Conservation (phyloP, 2,113 vertebrate species). For the Synodontis membranacea region DNA sequence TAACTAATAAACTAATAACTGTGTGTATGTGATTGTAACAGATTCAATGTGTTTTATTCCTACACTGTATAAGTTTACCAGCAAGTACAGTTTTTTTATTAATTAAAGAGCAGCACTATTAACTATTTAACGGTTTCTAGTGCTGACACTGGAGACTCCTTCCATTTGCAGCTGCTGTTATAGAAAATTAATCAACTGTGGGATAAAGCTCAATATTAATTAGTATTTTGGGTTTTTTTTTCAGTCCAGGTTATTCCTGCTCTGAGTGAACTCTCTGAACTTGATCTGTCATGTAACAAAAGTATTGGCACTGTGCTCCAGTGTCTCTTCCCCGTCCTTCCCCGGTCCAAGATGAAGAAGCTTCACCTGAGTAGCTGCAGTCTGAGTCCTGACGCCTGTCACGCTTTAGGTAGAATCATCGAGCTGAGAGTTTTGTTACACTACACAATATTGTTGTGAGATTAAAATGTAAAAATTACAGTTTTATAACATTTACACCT, state of each 20-base stretch:
- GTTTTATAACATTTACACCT: neutral
- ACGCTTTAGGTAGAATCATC: constrained; percentile 73
- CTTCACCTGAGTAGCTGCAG: constrained; percentile 77
- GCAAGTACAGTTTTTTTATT: neutral
- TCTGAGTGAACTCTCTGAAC: constrained; percentile 74
- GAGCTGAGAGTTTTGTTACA: neutral
- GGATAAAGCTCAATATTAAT: neutral
- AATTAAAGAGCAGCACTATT: neutral
- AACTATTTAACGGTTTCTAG: neutral
- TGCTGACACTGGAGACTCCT: constrained; percentile 8
- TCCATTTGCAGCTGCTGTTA: neutral
- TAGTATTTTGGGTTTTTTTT: constrained; percentile 24
- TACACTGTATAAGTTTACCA: neutral
- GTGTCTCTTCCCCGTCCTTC: constrained; percentile 76
- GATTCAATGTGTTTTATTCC: neutral
- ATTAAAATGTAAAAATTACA: neutral
- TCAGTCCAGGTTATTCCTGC: constrained; percentile 84
- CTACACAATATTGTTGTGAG: neutral
- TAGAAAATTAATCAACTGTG: neutral
- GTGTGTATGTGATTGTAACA: too few relatives aligned
- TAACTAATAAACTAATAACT: too few relatives aligned
- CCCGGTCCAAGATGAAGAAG: constrained; percentile 73
- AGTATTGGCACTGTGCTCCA: constrained; percentile 69
- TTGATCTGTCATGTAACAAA: constrained; percentile 85
- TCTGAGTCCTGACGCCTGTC: constrained; percentile 73